Percentiles rank a stretch among this genome's conserved stretches.
Evolutionary conservation across 1,140 invertebrate species (phyloP).

Genomic region (Drosophila virilis): DNA sequence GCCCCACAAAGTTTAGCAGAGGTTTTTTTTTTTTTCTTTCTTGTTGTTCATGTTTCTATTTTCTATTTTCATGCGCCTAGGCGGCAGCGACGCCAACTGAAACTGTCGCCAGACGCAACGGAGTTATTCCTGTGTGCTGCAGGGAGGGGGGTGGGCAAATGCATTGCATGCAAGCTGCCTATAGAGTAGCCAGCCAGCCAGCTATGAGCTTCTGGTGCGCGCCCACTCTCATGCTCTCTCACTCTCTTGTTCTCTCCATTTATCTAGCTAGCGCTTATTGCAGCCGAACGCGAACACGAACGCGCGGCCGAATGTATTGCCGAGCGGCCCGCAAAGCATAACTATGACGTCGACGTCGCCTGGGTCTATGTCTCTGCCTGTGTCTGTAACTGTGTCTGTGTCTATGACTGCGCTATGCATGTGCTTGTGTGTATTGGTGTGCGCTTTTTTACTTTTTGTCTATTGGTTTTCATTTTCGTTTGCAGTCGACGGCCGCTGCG

Average conservation of each 20-base stretch:
- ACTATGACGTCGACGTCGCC: slow-evolving; percentile 70
- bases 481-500: slow-evolving; percentile 53
- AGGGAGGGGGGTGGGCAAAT: neutral
- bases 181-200: slow-evolving; percentile 18
- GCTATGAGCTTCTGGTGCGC: slow-evolving; percentile 41
- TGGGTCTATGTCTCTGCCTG: slow-evolving; percentile 33
- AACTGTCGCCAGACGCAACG: slow-evolving; percentile 45
- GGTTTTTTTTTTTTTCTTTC: slow-evolving; percentile 2
- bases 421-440: slow-evolving; percentile 37
- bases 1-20: slow-evolving; percentile 19
- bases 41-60: slow-evolving; percentile 32
- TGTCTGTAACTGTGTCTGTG: slow-evolving; percentile 37
- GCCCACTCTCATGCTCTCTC: slow-evolving; percentile 43
- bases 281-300: slow-evolving; percentile 28
- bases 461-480: slow-evolving; percentile 83
- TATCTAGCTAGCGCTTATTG: slow-evolving; percentile 46
- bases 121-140: slow-evolving; percentile 29
- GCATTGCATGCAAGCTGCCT: slow-evolving; percentile 24
- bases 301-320: slow-evolving; percentile 34
- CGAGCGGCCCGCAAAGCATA: slow-evolving; percentile 57
- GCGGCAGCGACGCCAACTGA: slow-evolving; percentile 19
- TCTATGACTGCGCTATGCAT: slow-evolving; percentile 47
- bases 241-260: slow-evolving; percentile 34
- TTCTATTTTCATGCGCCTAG: slow-evolving; percentile 36
- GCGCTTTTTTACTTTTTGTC: slow-evolving; percentile 65